Base-by-base conservation (phyloP, 2,888 invertebrate species). In the Iselma pallidipennis region DNA sequence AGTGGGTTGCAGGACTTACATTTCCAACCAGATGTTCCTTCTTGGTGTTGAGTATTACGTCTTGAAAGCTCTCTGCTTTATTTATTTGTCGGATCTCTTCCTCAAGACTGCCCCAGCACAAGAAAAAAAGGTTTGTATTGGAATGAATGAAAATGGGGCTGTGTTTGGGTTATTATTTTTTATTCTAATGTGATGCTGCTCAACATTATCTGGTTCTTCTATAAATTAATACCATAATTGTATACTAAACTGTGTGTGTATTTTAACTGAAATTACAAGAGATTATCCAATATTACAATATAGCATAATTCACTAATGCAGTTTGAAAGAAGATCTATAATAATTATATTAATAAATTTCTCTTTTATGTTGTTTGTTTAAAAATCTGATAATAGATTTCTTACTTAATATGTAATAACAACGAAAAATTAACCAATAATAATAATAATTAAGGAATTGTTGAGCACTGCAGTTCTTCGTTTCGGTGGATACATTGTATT, bases 331-430 rank as follows among this genome's bases (percentile, higher is more conserved):
- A 62, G 62, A 59, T 59, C 62, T 62, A 69, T 66, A 67, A n/a
- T n/a, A n/a, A n/a, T n/a, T n/a, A n/a, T n/a, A n/a, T n/a, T n/a
- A n/a, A n/a, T n/a, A n/a, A n/a, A n/a, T n/a, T n/a, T n/a, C n/a
- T n/a, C n/a, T n/a, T n/a, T n/a, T n/a, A n/a, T n/a, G n/a, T n/a
- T n/a, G n/a, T n/a, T n/a, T n/a, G n/a, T 67, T 66, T 65, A 66
- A 66, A 69, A 69, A 69, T 69, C 69, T 69, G 69, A 67, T 67
- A 69, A 69, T 69, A 69, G 69, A 69, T 69, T 69, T 53, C 57
- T 51, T 59, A 65, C n/a, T n/a, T 69, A 65, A 66, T 68, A 56
- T 61, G 61, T 66, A 69, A 69, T 66, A 66, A 63, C 60, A 61
- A 66, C 59, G 59, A 69, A 65, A 66, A 68, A 69, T n/a, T n/a